Evolutionary conservation across 2,888 invertebrate genomes (phyloP), one percentile per base, ranked within the genome.

Genomic region (Ephialtes manifestator): DNA sequence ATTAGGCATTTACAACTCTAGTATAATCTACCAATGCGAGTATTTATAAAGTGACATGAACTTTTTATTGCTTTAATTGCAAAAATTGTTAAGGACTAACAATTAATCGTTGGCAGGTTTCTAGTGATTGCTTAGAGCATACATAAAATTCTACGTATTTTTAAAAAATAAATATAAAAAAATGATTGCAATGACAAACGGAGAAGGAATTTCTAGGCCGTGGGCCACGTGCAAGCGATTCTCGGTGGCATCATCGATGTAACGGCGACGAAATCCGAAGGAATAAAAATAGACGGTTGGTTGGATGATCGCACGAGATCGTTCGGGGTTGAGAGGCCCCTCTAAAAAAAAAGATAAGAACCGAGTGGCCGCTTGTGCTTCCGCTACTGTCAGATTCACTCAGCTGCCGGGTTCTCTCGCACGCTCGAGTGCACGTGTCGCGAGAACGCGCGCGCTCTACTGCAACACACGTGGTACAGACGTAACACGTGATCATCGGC

Each of bases 381-480:
- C 35, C 10, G 60, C 35, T 20, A 46, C 35, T 20, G 60, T 71
- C 71, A 51, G 24, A 48, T 48, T 48, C 58, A 75, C 18, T 48
- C 48, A 60, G 24, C 48, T 15, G 24, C 63, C 35, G 46, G n/a
- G 31, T 60, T 60, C 60, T 58, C 58, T 71, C 31, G n/a, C 39
- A 60, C 79, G 60, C 58, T 31, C 71, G 20, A 18, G 28, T 60
- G 46, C 79, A 71, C 79, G 71, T 71, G 79, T 79, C 48, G 35
- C 48, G 58, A 43, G 15, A 51, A n/a, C 18, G 39, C 55, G 46
- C 78, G 78, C 60, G 68, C 74, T n/a, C 20, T 35, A 11, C 24
- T 28, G 39, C 60, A 31, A 58, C 51, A 79, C 79, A 79, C 79
- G 65, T 68, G 79, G 63, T 70, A n/a, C 43, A 63, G 31, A 75